A percentile compares a stretch with the other conserved stretches of the same genome.
phyloP scores from a whole-genome alignment of 2,797 vertebrate genomes.

The Pipistrellus nathusii region DNA sequence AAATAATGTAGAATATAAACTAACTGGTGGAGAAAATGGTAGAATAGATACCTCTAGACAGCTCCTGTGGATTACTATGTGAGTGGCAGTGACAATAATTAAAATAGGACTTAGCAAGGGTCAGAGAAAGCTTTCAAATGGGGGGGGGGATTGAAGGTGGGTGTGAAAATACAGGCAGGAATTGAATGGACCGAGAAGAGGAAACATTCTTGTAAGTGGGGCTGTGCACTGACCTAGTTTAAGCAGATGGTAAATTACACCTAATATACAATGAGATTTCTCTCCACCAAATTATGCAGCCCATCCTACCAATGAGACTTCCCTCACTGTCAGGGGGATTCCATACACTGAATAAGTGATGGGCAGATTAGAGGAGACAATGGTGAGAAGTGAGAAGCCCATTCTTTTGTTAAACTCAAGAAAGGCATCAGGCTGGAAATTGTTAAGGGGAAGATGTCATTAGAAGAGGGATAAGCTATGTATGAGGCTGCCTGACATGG shows the following conservation, averaged over 20 bases:
- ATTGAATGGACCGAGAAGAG: neutral
- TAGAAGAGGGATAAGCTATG: neutral
- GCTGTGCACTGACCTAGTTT: constrained; percentile 7
- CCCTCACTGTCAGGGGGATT: constrained; percentile 49
- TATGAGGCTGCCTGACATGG: neutral
- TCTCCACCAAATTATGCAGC: constrained; percentile 49
- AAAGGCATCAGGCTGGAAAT: constrained; percentile 21
- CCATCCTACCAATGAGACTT: constrained; percentile 56
- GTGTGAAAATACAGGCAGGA: neutral
- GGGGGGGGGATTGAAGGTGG: neutral
- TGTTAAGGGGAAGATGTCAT: constrained; percentile 9
- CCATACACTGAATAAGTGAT: constrained; percentile 62
- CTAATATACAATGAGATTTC: constrained; percentile 55
- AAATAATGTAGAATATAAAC: constrained; percentile 38
- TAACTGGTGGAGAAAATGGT: neutral
- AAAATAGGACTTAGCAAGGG: neutral
- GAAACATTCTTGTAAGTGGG: neutral
- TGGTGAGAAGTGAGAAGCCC: constrained; percentile 49
- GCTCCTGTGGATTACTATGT: constrained; percentile 11
- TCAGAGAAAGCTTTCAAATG: neutral
- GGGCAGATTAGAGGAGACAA: constrained; percentile 67
- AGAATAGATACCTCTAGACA: neutral
- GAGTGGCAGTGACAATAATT: constrained; percentile 59
- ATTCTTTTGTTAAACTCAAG: constrained; percentile 50
- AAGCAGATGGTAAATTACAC: constrained; percentile 66